Evolutionary conservation across 1,140 invertebrate genomes (phyloP).

Genomic region (Heliothis virescens): DNA sequence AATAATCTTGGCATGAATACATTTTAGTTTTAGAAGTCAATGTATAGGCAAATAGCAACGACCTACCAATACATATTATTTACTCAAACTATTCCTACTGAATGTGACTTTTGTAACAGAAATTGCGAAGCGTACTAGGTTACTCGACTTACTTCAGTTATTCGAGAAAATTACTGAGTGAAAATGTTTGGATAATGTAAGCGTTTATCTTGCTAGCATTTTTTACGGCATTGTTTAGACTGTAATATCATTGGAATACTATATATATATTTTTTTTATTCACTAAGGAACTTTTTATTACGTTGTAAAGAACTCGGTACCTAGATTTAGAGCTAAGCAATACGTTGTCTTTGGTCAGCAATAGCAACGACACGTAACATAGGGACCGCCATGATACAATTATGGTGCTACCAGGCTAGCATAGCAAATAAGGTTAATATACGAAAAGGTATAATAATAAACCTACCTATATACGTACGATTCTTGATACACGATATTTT

Average conservation of each 20-base stretch:
- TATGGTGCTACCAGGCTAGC: neutral
- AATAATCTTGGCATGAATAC: neutral
- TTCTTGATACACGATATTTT: slow-evolving; percentile 66
- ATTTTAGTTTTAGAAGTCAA: neutral
- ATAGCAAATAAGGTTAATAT: slow-evolving; percentile 34
- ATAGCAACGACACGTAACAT: neutral
- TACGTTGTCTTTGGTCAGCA: neutral
- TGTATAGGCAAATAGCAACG: no score
- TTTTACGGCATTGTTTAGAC: no score
- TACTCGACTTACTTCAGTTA: slow-evolving; percentile 11
- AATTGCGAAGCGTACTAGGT: neutral
- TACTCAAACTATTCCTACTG: neutral
- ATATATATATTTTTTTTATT: no score
- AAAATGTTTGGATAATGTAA: neutral
- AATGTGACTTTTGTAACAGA: neutral
- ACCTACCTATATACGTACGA: slow-evolving; percentile 36
- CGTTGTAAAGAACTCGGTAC: no score
- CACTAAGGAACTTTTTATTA: no score
- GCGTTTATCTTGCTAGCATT: neutral
- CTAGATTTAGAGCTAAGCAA: no score
- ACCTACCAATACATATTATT: no score
- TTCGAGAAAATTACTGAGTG: neutral
- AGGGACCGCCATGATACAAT: neutral
- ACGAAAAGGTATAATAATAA: slow-evolving; percentile 28
- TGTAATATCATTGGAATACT: no score